Evolutionary conservation across 2,888 invertebrate species (phyloP).

Genomic region (Pyrgus malvae): DNA sequence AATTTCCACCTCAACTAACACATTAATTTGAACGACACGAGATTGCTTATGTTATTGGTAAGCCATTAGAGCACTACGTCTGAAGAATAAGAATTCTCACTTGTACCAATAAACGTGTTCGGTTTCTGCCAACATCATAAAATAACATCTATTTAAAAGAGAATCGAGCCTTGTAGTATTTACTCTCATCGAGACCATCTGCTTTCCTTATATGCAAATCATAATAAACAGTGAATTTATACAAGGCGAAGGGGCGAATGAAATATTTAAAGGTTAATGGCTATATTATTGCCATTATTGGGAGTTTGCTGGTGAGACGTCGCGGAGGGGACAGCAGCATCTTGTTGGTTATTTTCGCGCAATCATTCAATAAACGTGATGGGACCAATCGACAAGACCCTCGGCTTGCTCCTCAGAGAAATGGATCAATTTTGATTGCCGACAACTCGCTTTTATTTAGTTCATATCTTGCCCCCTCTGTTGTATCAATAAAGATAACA

Average conservation of each 20-base stretch:
- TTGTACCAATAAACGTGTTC: slow-evolving; percentile 1
- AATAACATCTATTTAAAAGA: not conserved
- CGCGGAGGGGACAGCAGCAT: slow-evolving; percentile 62
- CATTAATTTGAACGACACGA: not conserved
- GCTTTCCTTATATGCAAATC: slow-evolving; percentile 34
- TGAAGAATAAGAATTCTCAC: not conserved
- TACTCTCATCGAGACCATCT: slow-evolving; percentile 4
- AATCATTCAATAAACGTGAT: slow-evolving; percentile 80
- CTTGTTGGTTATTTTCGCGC: slow-evolving; percentile 74
- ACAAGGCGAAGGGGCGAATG: slow-evolving; percentile 37
- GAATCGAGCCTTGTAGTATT: not conserved
- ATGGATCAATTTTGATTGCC: slow-evolving; percentile 57
- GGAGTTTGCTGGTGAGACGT: slow-evolving; percentile 54
- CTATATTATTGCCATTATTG: slow-evolving; percentile 57
- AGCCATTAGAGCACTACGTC: slow-evolving; percentile 1
- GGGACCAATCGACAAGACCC: slow-evolving; percentile 76
- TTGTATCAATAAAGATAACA: slow-evolving; percentile 3
- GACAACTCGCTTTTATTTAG: slow-evolving; percentile 25
- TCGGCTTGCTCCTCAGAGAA: slow-evolving; percentile 69
- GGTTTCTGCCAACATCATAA: not conserved
- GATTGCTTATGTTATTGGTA: not conserved
- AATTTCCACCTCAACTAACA: not conserved
- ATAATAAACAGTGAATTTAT: slow-evolving; percentile 27
- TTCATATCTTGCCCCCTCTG: slow-evolving; percentile 9
- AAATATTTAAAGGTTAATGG: slow-evolving; percentile 62